Evolutionary conservation across 1,140 invertebrate genomes (phyloP), one percentile per base, ranked within the genome.

Genomic region (Macrobrachium nipponense): DNA sequence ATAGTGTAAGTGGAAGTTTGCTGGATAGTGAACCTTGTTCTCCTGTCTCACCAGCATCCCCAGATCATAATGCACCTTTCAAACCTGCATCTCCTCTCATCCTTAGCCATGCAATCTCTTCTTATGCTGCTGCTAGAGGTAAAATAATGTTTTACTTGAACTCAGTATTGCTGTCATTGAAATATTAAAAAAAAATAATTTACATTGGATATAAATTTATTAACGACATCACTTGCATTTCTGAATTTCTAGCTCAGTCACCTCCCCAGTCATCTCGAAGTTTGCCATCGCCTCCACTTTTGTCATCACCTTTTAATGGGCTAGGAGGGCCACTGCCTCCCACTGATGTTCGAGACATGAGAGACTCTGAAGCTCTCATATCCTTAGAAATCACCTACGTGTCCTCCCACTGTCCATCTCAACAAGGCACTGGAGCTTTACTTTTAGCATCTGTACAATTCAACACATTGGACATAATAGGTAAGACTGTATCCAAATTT

Each of bases 401-500:
- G 10, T 93, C 93, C 82, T 93, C 94, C 5, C 89, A 91, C 17
- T 91, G 90, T 83, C 91, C 91, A 1, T 90, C 90, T 58, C 89
- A 91, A 73, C 89, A 90, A 73, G 89, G 89, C 36, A 91, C 90
- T 80, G 90, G 90, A 61, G 87, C 89, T 51, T 66, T 88, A 2
- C 79, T 88, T 5, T 61, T 88, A 59, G 87, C 87, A 20, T 96
- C 96, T 90, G 95, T 99, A 88, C 94, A 97, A 80, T 98, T 98
- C 89, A 99, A 98, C 90, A 98, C 96, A 91, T 92, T 99, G 79
- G 97, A 98, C 91, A 96, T 99, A 61, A 98, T 98, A 89, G 88
- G 87, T 87, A 73, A 80, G 82, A 68, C 12, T 23, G 20, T 64
- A 44, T 11, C 18, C 43, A 44, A 20, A 59, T 62, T 44, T 36